These are phyloP conservation scores for Dicrurus megarhynchus DNA, from an alignment of 2,113 vertebrate species.

Conservation along the genomic window DNA sequence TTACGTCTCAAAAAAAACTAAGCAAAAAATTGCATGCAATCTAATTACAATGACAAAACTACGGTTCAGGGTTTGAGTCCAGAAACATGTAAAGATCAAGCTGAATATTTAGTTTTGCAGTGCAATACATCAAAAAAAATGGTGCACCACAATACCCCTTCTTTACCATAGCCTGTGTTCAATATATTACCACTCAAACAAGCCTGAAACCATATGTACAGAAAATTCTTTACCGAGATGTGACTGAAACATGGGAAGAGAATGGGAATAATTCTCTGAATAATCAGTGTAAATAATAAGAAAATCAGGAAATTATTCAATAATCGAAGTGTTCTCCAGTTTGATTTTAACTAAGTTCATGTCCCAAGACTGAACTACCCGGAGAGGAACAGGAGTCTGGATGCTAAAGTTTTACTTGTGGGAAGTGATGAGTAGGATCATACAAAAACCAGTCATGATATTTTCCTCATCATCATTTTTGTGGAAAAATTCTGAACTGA, in stretches of 20 bases:
- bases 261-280: neutral
- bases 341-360: neutral
- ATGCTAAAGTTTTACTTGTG: neutral
- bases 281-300: neutral
- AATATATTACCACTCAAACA: neutral
- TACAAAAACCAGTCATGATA: neutral
- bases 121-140: neutral
- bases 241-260: neutral
- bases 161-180: neutral
- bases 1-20: neutral
- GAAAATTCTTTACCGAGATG: neutral
- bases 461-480: neutral
- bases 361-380: neutral
- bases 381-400: neutral
- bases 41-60: neutral
- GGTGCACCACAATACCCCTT: neutral
- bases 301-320: neutral
- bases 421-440: neutral
- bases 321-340: neutral
- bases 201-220: neutral
- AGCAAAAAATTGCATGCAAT: neutral
- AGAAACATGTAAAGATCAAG: neutral
- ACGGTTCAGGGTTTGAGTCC: neutral
- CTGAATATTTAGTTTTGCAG: neutral
- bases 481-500: neutral